Base-by-base conservation (phyloP, 1,140 invertebrate species). In the Microplitis demolitor region DNA sequence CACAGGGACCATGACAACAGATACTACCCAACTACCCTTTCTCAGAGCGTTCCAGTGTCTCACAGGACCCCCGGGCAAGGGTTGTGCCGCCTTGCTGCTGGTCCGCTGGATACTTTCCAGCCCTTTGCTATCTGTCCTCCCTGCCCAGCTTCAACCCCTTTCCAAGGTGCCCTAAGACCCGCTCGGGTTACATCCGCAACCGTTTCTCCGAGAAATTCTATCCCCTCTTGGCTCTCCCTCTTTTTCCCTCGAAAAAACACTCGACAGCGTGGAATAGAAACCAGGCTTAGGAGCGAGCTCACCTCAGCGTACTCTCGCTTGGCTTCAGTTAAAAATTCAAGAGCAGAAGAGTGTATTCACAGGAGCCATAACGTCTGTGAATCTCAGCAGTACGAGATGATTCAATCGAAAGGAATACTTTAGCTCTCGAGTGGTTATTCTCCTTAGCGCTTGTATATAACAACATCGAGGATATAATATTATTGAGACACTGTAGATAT, bases 1-100 rank as follows among this genome's bases (percentile, higher is more conserved):
- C 84, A 76, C 75, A 85, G 84, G 83, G 85, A 85, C 85, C 85
- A 86, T 86, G 85, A 86, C 85, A 86, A 86, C 85, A 86, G 85
- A 85, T 45, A 45, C 39, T 45, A 45, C 39, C 39, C 39, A 11
- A 45, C 16, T 85, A 84, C 84, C 85, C 85, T 84, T 85, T 83
- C 79, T 79, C 83, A 77, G 24, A 24, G 71, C 77, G 72, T 83
- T 80, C 80, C 80, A 6, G 39, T 78, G 78, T 86, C 77, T 80
- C 79, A 64, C 75, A 71, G 75, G 75, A 70, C 72, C 75, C 74
- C 60, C 74, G 69, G 67, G 80, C 81, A 85, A 82, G 84, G 82
- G 71, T 72, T 63, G 62, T 51, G 71, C 61, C 63, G 69, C 69
- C 60, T 71, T 64, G 62, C 39, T 45, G 24, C 24, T 64, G 1